A percentile compares a stretch with the other conserved stretches of the same genome.
phyloP scores from a whole-genome alignment of 2,113 vertebrate species.

The Oenanthe oenanthe region DNA sequence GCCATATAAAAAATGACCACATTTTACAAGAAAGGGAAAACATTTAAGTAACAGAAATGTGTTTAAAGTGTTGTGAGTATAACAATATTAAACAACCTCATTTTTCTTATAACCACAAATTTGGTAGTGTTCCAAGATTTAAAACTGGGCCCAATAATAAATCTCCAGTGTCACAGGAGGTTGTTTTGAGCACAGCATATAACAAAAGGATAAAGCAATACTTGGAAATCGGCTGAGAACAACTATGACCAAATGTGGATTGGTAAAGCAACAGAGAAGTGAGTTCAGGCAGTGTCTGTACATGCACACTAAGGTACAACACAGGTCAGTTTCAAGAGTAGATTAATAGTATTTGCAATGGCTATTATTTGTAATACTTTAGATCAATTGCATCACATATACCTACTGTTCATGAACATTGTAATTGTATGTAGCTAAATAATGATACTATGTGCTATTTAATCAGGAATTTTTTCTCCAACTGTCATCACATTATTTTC shows the following conservation, averaged over 20 bases:
- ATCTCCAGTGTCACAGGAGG: neutral
- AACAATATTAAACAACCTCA: neutral
- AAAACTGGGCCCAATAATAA: neutral
- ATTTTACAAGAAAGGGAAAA: neutral
- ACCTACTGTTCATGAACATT: neutral
- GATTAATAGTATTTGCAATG: fast-evolving
- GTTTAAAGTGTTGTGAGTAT: fast-evolving
- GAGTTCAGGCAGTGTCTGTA: neutral
- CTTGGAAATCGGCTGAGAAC: neutral
- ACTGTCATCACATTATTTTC: neutral
- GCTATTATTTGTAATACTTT: neutral
- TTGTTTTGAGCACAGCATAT: neutral
- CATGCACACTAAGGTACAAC: neutral
- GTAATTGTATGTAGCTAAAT: neutral
- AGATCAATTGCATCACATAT: neutral
- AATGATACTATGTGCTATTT: neutral
- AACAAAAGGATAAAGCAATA: neutral
- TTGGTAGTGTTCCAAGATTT: neutral
- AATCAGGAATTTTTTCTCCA: neutral
- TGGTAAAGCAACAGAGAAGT: neutral
- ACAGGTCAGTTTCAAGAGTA: neutral
- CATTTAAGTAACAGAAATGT: neutral
- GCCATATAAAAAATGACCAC: neutral
- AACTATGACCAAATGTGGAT: neutral
- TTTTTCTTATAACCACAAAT: neutral